Percentiles rank a stretch among this genome's conserved stretches.
Evolutionary conservation across 2,888 invertebrate genomes (phyloP).

Genomic region (Agonopterix arenella): DNA sequence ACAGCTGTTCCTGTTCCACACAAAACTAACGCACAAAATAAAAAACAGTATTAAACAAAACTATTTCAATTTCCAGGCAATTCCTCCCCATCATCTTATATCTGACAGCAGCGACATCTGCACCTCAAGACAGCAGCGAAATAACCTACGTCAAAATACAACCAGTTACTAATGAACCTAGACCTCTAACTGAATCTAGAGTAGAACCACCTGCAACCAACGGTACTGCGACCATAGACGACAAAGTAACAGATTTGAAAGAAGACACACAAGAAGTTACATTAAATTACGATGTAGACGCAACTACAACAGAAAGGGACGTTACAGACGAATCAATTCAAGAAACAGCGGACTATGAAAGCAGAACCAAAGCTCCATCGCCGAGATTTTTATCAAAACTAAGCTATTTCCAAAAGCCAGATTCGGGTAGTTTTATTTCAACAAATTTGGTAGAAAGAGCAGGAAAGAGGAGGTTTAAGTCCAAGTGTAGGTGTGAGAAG

Average conservation of each 20-base stretch:
- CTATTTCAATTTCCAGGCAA: constrained; percentile 31
- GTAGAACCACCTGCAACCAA: constrained; percentile 38
- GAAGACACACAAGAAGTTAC: constrained; percentile 12
- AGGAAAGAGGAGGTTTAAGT: constrained; percentile 45
- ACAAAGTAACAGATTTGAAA: constrained; percentile 7
- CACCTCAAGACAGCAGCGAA: constrained; percentile 45
- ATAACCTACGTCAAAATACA: constrained; percentile 50
- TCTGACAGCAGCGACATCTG: constrained; percentile 26
- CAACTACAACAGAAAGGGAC: constrained; percentile 17
- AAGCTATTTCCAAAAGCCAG: constrained; percentile 41
- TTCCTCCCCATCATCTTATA: constrained; percentile 32
- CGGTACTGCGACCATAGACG: constrained; percentile 21
- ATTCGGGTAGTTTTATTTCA: constrained; percentile 21
- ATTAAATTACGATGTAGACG: constrained; percentile 18
- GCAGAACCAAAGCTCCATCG: constrained; percentile 23
- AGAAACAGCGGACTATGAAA: constrained; percentile 19
- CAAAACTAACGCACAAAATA: too few species aligned
- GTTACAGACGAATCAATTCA: constrained; percentile 22
- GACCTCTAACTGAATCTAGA: constrained; percentile 21
- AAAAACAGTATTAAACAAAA: too few species aligned
- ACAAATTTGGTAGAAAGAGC: constrained; percentile 43
- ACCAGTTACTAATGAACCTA: constrained; percentile 21
- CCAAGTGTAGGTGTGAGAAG: constrained; percentile 62
- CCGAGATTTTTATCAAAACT: constrained; percentile 43
- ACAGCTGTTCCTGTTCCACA: too few species aligned